Evolutionary conservation across 2,113 vertebrate species (phyloP).

Genomic region (Oostethus manadensis): DNA sequence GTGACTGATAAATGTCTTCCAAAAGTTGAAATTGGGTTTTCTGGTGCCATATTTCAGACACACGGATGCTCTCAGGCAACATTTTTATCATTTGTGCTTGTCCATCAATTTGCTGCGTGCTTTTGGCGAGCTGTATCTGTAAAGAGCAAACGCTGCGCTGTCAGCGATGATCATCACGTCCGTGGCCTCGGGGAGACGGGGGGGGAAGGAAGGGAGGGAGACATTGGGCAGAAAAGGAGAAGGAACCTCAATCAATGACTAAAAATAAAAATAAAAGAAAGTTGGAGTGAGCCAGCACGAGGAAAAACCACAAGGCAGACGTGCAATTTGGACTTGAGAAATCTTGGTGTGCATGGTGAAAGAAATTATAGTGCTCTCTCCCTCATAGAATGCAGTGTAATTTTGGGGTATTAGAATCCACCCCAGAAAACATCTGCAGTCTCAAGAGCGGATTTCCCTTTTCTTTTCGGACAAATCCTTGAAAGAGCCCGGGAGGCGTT

Average conservation of each 20-base stretch:
- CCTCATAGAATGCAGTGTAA: constrained; percentile 21
- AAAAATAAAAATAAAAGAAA: constrained; percentile 19
- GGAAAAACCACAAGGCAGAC: not conserved
- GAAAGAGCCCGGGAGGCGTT: too few species aligned
- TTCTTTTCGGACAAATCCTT: constrained; percentile 11
- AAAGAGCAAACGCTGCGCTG: constrained; percentile 27
- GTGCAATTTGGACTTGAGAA: constrained; percentile 6
- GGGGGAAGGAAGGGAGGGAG: not conserved
- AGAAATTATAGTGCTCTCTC: constrained; percentile 6
- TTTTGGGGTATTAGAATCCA: constrained; percentile 24
- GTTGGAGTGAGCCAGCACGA: constrained; percentile 6
- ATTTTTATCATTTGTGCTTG: constrained; percentile 46
- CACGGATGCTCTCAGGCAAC: constrained; percentile 31
- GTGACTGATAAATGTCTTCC: constrained; percentile 1
- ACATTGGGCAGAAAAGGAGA: not conserved
- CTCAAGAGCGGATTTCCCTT: constrained; percentile 25
- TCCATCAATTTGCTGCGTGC: constrained; percentile 47
- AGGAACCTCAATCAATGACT: constrained; percentile 20
- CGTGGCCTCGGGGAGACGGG: constrained; percentile 30
- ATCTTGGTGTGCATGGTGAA: constrained; percentile 4
- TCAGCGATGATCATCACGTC: constrained; percentile 47
- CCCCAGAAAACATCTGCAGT: constrained; percentile 33
- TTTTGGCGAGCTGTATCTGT: constrained; percentile 45
- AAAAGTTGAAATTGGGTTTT: constrained; percentile 1
- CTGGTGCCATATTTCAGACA: not conserved